These are phyloP conservation scores for Erythrolamprus reginae DNA, from an alignment of 2,113 vertebrate species.

Conservation along the genomic window DNA sequence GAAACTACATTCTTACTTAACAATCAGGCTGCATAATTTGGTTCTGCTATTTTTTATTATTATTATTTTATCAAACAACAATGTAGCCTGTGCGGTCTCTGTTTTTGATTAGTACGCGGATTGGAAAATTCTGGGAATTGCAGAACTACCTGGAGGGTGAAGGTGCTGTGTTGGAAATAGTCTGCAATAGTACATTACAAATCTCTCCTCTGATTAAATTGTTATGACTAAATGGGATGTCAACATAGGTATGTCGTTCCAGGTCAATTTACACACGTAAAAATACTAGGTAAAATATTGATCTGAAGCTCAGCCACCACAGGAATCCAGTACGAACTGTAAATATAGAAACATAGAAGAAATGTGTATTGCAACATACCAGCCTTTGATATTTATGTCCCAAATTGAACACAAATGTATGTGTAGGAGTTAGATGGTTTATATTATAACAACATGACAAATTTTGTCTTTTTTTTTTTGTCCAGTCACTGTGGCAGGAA, in stretches of 20 bases:
- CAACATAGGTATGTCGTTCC: neutral
- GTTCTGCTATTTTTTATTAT: neutral
- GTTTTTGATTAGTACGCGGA: neutral
- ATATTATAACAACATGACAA: neutral
- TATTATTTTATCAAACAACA: neutral
- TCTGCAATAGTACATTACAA: neutral
- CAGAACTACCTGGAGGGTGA: neutral
- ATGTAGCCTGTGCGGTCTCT: neutral
- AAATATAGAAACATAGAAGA: neutral
- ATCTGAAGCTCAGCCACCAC: neutral
- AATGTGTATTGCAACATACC: neutral
- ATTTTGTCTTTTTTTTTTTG: neutral
- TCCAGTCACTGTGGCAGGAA: neutral
- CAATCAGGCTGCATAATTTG: neutral
- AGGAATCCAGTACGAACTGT: neutral
- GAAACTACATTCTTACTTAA: neutral
- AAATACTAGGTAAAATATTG: neutral
- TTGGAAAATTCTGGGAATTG: neutral
- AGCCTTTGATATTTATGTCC: neutral
- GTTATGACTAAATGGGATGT: neutral
- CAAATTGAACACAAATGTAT: neutral
- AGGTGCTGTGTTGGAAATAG: neutral
- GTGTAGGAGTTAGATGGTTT: neutral
- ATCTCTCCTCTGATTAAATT: neutral
- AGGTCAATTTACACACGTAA: neutral